phyloP scores from a whole-genome alignment of 2,113 vertebrate species.

The Trematocara nigrifrons region DNA sequence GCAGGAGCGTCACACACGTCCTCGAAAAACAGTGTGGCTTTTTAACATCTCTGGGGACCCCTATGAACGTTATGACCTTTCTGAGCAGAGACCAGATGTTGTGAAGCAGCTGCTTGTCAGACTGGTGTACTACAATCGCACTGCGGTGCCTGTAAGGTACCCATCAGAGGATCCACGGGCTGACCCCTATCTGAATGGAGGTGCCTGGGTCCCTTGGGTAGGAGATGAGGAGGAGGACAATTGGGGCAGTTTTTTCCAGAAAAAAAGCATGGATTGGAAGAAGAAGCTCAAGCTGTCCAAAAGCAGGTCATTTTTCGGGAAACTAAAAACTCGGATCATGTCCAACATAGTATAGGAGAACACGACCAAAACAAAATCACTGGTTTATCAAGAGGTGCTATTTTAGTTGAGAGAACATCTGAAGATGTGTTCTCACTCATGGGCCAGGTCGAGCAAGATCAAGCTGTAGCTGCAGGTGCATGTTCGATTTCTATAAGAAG shows the following conservation, averaged over 20 bases:
- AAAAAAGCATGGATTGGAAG: slow-evolving; percentile 71
- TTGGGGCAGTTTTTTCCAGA: slow-evolving; percentile 58
- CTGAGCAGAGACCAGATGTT: slow-evolving; percentile 81
- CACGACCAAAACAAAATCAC: not conserved
- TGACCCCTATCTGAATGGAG: slow-evolving; percentile 87
- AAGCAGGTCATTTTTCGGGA: slow-evolving; percentile 86
- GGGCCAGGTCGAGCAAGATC: not conserved
- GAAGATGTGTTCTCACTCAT: not conserved
- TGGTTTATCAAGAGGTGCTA: not conserved
- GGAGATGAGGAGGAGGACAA: slow-evolving; percentile 81
- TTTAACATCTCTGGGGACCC: slow-evolving; percentile 94
- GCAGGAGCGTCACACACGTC: slow-evolving; percentile 81
- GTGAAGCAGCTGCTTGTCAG: slow-evolving; percentile 84
- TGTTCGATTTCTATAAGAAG: not conserved
- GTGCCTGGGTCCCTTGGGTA: slow-evolving; percentile 94
- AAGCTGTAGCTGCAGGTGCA: not conserved
- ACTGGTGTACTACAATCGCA: slow-evolving; percentile 85
- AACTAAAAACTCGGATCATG: slow-evolving; percentile 90
- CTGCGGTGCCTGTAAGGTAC: slow-evolving; percentile 90
- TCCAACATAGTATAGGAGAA: slow-evolving; percentile 84
- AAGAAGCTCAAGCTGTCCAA: slow-evolving; percentile 83
- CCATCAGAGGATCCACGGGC: slow-evolving; percentile 90
- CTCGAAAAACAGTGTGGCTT: slow-evolving; percentile 84
- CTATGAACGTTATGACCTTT: slow-evolving; percentile 85
- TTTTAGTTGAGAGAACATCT: not conserved